phyloP scores from a whole-genome alignment of 64 coral and sea anemone genomes.

The Acropora yongei region DNA sequence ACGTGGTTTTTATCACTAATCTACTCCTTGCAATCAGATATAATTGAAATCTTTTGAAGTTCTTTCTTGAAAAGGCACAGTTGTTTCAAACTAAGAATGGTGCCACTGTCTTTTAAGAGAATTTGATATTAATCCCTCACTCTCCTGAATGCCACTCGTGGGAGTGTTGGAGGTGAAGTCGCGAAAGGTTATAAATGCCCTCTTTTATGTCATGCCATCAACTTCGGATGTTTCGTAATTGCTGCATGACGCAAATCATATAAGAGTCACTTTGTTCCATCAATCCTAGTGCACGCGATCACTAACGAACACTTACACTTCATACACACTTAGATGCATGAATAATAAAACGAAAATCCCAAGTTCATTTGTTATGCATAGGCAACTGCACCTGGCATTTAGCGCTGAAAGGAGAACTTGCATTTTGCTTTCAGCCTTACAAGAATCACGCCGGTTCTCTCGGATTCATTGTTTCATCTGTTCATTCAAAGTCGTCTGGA shows the following conservation, averaged over 20 bases:
- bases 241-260: no score
- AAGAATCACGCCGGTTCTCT: conserved; percentile 47
- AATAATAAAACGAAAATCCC: no score
- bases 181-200: not conserved
- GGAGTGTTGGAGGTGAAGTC: not conserved
- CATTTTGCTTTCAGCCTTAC: conserved; percentile 46
- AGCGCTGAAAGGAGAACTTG: not conserved
- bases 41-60: not conserved
- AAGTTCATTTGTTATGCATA: no score
- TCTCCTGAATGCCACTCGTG: not conserved
- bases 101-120: no score
- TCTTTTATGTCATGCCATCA: no score
- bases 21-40: not conserved
- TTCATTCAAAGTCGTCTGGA: conserved; percentile 84
- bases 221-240: no score
- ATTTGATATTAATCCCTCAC: not conserved
- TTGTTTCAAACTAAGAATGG: no score
- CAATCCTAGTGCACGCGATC: no score
- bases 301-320: no score
- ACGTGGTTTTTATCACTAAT: not conserved
- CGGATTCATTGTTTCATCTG: conserved; percentile 76
- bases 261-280: no score
- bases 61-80: not conserved
- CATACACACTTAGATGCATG: no score
- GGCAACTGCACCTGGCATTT: no score